Base-by-base conservation (phyloP, 2,113 vertebrate genomes). In the Tetraodon nigroviridis region DNA sequence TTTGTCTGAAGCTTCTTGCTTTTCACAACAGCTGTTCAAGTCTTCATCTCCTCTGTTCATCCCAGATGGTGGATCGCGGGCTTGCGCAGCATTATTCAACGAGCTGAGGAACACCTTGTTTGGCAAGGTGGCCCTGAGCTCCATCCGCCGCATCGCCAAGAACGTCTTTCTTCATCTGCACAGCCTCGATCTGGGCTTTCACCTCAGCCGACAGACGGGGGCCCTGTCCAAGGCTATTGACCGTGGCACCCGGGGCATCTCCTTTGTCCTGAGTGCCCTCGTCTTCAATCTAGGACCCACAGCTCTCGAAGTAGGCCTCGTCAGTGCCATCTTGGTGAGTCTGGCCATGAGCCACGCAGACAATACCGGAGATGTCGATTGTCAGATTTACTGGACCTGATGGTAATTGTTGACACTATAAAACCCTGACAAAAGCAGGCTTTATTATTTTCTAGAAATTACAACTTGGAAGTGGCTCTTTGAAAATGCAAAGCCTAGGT, bases 271-370 rank as follows among this genome's bases (percentile, higher is more conserved):
- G 50, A 96, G 95, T 11, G 97, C 97, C 3, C 86, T 99, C 2
- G 90, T 98, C 37, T 99, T 99, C 82, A 99, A 99, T 78, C 89
- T 99, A 61, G 95, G 96, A n/a, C 97, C 97, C 69, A 99, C 97
- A 0, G 78, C 94, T 69, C 97, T 99, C 45, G 97, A 99, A 76
- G 93, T 99, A 89, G 87, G 77, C 2, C 93, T 99, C 7, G 97
- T 99, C 84, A 94, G 93, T 79, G 83, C 89, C 45, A 92, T 99
- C 78, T 88, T 99, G 93, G 97, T 99, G 80, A 90, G 78, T 69
- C 41, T 15, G 6, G n/a, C 1, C 18, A 19, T 67, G 21, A 60
- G 47, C 4, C 2, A 49, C 4, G 4, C 44, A 16, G 15, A 50
- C 45, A 15, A 48, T 51, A 41, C 53, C 52, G 29, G 37, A 56